Percentiles rank a stretch among this genome's conserved stretches.
These are phyloP conservation scores for Nomada goodeniana DNA, from an alignment of 2,888 invertebrate genomes.

Conservation along the genomic window DNA sequence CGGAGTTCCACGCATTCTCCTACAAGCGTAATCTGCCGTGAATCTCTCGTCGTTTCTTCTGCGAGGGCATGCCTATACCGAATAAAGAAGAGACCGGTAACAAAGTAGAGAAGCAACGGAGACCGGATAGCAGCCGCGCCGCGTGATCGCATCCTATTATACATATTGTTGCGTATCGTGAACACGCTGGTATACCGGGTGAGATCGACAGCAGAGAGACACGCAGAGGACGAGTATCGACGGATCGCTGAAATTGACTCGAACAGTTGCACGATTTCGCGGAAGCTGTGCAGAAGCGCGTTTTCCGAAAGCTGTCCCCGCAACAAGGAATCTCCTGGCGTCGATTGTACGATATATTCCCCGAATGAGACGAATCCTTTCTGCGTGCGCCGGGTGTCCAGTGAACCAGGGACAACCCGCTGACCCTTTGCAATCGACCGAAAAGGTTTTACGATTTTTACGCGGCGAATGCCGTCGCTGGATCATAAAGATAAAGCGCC, in stretches of 20 bases:
- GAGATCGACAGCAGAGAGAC: background rate
- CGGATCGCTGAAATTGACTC: background rate
- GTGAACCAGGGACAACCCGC: background rate
- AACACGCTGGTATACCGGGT: slow-evolving; percentile 45
- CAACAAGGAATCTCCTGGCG: slow-evolving; percentile 33
- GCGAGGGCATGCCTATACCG: slow-evolving; percentile 51
- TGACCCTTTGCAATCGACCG: slow-evolving; percentile 10
- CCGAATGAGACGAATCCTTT: slow-evolving; percentile 37
- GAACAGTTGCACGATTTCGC: slow-evolving; percentile 22
- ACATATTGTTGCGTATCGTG: slow-evolving; percentile 57
- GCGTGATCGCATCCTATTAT: slow-evolving; percentile 58
- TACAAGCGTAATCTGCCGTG: slow-evolving; percentile 59
- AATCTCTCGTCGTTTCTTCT: slow-evolving; percentile 58
- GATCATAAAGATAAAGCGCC: slow-evolving; percentile 57
- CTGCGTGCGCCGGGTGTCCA: slow-evolving; percentile 33
- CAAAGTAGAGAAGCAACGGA: slow-evolving; percentile 56
- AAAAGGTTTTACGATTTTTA: slow-evolving; percentile 50
- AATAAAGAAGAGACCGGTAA: slow-evolving; percentile 63
- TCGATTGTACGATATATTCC: slow-evolving; percentile 26
- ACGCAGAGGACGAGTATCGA: too few species aligned
- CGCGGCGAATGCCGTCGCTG: slow-evolving; percentile 26
- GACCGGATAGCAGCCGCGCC: slow-evolving; percentile 51
- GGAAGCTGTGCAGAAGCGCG: slow-evolving; percentile 34
- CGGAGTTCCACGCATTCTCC: slow-evolving; percentile 39
- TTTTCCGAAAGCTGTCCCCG: slow-evolving; percentile 32